A percentile compares a stretch with the other conserved stretches of the same genome.
phyloP scores from a whole-genome alignment of 2,888 invertebrate species.

The Drosophila seclusa region DNA sequence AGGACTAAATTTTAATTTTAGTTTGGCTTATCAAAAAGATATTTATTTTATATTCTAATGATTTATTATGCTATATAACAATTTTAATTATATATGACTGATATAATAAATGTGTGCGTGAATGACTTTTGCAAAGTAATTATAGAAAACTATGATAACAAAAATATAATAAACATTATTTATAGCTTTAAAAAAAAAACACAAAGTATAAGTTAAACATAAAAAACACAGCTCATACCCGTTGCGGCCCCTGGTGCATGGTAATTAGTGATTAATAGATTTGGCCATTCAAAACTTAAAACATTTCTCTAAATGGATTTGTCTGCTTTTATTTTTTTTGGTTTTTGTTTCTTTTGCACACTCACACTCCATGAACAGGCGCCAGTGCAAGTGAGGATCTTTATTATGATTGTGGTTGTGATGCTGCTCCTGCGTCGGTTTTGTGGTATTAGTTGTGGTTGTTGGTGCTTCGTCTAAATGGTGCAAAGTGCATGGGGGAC shows the following conservation, averaged over 20 bases:
- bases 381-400: conserved; percentile 65
- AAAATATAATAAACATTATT: not conserved
- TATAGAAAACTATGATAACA: not conserved
- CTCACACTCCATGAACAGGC: conserved; percentile 83
- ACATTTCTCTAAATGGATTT: conserved; percentile 7
- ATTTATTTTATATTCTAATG: not conserved
- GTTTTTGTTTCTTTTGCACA: conserved; percentile 31
- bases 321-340: not conserved
- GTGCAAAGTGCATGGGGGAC: conserved; percentile 43
- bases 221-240: not conserved
- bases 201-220: not conserved
- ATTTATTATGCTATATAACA: not conserved
- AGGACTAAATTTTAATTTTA: not conserved
- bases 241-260: not conserved
- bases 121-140: not conserved
- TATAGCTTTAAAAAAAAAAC: not conserved
- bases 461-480: conserved; percentile 28
- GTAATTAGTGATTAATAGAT: conserved; percentile 39
- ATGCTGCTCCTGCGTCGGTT: conserved; percentile 18
- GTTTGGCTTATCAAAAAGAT: not conserved
- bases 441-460: not conserved
- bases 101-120: not conserved
- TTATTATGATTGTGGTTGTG: conserved; percentile 31
- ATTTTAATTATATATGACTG: not conserved
- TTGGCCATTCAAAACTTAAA: conserved; percentile 12